These are phyloP conservation scores for Semnornis frantzii DNA, from an alignment of 2,113 vertebrate genomes.

Conservation along the genomic window DNA sequence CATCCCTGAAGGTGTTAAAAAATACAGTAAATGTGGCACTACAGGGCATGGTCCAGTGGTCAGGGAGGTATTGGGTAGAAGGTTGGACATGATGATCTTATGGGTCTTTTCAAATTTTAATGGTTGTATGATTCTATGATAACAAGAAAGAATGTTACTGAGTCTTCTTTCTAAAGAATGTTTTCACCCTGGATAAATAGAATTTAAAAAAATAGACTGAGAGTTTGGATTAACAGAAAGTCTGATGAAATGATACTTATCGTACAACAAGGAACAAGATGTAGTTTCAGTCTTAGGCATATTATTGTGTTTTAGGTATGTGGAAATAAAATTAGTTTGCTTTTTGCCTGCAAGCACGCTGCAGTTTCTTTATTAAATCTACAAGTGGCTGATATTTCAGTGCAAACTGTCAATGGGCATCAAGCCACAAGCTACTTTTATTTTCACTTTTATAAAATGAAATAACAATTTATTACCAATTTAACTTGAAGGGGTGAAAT, in stretches of 20 bases:
- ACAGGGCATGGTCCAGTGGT: no score
- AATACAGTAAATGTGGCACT: no score
- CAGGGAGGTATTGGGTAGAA: no score
- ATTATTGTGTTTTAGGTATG: background rate
- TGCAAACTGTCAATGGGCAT: background rate
- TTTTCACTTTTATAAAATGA: background rate
- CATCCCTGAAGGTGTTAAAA: no score
- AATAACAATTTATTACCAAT: background rate
- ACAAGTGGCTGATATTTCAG: background rate
- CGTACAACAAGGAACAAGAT: background rate
- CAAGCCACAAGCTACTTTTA: background rate
- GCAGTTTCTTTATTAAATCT: background rate
- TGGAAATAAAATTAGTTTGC: background rate
- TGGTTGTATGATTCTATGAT: no score
- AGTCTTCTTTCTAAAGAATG: background rate
- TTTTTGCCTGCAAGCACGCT: background rate
- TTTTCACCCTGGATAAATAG: background rate
- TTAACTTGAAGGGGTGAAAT: background rate
- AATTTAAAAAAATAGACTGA: background rate
- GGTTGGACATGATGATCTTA: no score
- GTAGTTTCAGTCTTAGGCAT: background rate
- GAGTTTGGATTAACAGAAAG: background rate
- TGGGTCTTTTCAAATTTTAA: no score
- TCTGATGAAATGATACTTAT: background rate
- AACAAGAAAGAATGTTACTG: background rate